Percentiles rank a stretch among this genome's conserved stretches.
Conservation (phyloP, 2,113 vertebrate species). For the Macquaria australasica region DNA sequence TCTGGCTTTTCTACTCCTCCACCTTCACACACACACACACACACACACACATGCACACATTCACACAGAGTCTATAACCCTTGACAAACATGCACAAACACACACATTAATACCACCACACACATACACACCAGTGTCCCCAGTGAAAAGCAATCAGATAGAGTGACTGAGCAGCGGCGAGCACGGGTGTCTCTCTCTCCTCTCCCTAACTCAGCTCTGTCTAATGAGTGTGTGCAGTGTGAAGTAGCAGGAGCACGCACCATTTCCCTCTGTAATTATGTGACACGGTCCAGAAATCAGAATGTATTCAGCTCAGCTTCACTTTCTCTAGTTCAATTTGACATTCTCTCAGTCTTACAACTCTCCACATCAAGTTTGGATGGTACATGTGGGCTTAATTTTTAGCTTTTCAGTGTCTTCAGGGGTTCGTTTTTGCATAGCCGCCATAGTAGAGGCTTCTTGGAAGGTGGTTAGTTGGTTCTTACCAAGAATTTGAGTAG, state of each 20-base stretch:
- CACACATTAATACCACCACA: conserved; percentile 53
- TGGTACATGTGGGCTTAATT: conserved; percentile 20
- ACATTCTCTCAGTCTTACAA: conserved; percentile 19
- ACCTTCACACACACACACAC: conserved; percentile 32
- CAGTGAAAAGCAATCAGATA: conserved; percentile 75
- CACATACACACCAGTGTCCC: conserved; percentile 45
- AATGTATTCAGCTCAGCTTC: conserved; percentile 64
- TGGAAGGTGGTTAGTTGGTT: conserved; percentile 61
- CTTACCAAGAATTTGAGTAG: conserved; percentile 53
- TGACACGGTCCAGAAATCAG: conserved; percentile 75
- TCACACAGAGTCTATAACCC: conserved; percentile 28
- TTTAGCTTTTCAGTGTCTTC: conserved; percentile 20
- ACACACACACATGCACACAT: background rate
- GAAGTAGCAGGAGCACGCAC: conserved; percentile 69
- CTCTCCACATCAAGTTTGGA: conserved; percentile 41
- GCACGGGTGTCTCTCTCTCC: conserved; percentile 49
- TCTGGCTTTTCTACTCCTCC: conserved; percentile 33
- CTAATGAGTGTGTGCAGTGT: conserved; percentile 78
- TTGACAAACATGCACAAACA: conserved; percentile 47
- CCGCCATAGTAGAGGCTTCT: conserved; percentile 47
- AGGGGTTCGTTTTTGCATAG: conserved; percentile 47
- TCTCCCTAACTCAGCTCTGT: conserved; percentile 58
- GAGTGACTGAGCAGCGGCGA: conserved; percentile 69
- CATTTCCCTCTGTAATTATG: conserved; percentile 78
- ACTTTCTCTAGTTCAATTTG: conserved; percentile 49